These are phyloP conservation scores for Phymatocera aterrima DNA, from an alignment of 2,888 invertebrate species.

Conservation along the genomic window DNA sequence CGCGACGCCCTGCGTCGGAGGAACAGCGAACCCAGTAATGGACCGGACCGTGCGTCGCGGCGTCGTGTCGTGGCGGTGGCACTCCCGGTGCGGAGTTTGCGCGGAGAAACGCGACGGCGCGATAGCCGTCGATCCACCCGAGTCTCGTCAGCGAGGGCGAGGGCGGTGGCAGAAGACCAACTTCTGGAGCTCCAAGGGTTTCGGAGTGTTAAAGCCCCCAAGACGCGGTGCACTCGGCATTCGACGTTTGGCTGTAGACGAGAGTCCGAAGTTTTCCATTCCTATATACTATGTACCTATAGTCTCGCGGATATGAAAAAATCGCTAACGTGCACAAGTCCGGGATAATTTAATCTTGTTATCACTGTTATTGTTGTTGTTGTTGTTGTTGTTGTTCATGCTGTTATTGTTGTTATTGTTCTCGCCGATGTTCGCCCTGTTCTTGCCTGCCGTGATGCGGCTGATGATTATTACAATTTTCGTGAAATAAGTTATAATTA, in stretches of 20 bases:
- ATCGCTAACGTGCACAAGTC: neutral
- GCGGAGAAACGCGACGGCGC: constrained; percentile 38
- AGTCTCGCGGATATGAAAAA: neutral
- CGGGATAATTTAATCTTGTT: neutral
- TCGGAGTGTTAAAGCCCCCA: constrained; percentile 4
- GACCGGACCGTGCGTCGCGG: constrained; percentile 47
- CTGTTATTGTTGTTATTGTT: constrained; percentile 7
- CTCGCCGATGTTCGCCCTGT: neutral
- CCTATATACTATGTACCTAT: too few species aligned
- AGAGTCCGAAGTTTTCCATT: neutral
- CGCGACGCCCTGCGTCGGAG: constrained; percentile 43
- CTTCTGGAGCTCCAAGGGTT: neutral
- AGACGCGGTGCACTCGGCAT: constrained; percentile 30
- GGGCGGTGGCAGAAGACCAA: constrained; percentile 41
- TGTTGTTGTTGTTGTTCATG: neutral
- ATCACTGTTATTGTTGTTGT: neutral
- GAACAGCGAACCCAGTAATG: constrained; percentile 40
- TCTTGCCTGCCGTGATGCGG: neutral
- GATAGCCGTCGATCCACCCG: constrained; percentile 40
- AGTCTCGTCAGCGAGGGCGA: constrained; percentile 44
- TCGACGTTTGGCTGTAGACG: constrained; percentile 11
- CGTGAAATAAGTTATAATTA: too few species aligned
- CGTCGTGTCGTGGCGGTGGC: too few species aligned
- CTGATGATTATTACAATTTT: neutral
- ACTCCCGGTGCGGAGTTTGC: constrained; percentile 24